Evolutionary conservation across 2,888 invertebrate species (phyloP).

Genomic region (Drosophila stalkeri): DNA sequence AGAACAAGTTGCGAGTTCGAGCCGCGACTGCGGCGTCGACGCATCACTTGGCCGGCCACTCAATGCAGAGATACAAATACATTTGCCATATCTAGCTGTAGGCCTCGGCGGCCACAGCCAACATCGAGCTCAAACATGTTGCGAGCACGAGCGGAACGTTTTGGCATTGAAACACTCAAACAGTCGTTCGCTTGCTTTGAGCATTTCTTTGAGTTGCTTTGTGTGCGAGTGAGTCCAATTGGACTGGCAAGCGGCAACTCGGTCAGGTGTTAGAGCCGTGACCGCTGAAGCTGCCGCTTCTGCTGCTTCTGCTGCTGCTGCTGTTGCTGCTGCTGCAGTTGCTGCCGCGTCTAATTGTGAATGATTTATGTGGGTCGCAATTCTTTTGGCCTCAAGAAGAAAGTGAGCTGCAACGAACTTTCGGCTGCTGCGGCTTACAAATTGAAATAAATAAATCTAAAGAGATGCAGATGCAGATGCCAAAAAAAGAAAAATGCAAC

Average conservation of each 20-base stretch:
- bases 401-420: constrained; percentile 57
- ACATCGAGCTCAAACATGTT: constrained; percentile 45
- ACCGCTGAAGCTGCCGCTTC: constrained; percentile 43
- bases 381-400: constrained; percentile 54
- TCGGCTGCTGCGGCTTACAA: constrained; percentile 20
- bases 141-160: constrained; percentile 32
- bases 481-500: constrained; percentile 12
- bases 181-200: background rate
- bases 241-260: constrained; percentile 51
- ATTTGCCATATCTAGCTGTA: constrained; percentile 7
- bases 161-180: constrained; percentile 38
- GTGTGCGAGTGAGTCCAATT: constrained; percentile 21
- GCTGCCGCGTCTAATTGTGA: constrained; percentile 75
- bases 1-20: constrained; percentile 66
- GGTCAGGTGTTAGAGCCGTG: constrained; percentile 73
- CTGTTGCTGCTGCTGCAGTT: constrained; percentile 27
- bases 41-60: constrained; percentile 46
- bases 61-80: constrained; percentile 27
- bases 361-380: constrained; percentile 77
- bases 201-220: constrained; percentile 7
- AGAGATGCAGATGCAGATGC: background rate
- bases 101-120: background rate
- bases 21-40: constrained; percentile 45
- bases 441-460: constrained; percentile 36
- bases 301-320: constrained; percentile 9